A percentile compares a stretch with the other conserved stretches of the same genome.
Evolutionary conservation across 2,888 invertebrate species (phyloP).

Genomic region (Orchesella flavescens): DNA sequence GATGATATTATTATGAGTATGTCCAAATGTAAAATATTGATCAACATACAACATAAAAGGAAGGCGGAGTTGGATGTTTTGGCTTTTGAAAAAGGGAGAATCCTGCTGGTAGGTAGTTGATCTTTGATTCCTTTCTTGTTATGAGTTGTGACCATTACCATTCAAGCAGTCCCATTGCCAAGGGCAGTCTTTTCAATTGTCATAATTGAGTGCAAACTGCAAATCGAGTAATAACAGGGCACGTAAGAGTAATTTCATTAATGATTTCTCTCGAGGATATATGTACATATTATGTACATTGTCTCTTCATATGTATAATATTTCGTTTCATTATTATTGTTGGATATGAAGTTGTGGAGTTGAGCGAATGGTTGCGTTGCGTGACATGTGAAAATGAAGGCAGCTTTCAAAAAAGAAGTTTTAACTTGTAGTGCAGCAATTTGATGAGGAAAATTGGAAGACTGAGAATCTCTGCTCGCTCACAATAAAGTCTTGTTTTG

Average conservation of each 20-base stretch:
- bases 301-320: too few species aligned
- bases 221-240: conserved; percentile 20
- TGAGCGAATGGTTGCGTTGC: not conserved
- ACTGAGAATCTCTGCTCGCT: too few species aligned
- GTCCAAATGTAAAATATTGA: too few species aligned
- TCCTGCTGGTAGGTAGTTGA: conserved; percentile 31
- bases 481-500: too few species aligned
- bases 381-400: not conserved
- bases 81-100: not conserved
- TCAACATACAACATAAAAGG: not conserved
- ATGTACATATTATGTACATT: too few species aligned
- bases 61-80: not conserved
- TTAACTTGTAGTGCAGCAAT: too few species aligned
- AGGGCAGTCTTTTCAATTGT: conserved; percentile 24
- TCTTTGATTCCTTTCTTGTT: conserved; percentile 6
- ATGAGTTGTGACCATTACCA: not conserved
- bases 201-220: conserved; percentile 51
- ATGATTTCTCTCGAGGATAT: too few species aligned
- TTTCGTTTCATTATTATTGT: too few species aligned
- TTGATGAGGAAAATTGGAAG: too few species aligned
- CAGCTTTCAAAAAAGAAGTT: not conserved
- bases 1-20: too few species aligned
- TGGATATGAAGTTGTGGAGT: not conserved
- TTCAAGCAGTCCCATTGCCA: conserved; percentile 22
- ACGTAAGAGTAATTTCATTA: too few species aligned